Base-by-base conservation (phyloP, 2,113 vertebrate genomes). In the Toxostoma redivivum region DNA sequence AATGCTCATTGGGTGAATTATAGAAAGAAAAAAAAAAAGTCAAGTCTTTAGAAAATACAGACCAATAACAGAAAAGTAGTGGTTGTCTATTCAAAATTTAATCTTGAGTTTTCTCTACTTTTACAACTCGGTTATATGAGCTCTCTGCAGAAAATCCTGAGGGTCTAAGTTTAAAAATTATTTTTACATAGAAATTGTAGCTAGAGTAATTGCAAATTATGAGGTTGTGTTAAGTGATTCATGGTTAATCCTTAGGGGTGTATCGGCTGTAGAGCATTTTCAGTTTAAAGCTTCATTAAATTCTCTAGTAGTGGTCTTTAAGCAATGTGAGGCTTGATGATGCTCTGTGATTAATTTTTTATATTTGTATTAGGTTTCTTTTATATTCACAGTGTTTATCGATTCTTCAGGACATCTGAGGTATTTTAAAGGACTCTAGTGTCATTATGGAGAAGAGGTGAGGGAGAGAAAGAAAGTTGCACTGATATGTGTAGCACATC, bases 251-350 rank as follows among this genome's bases (percentile, higher is more conserved):
- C 79, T 88, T 45, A 61, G 50, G 33, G 70, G 10, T 0, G 0
- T 82, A 53, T 67, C 70, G 79, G 45, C 57, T 82, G 53, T 70
- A 77, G 33, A 88, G 27, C 57, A 80, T 22, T 72, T 96, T 60
- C 51, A 57, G 50, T 92, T 95, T 87, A 85, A 85, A 95, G 78
- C 95, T 95, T 76, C 45, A 61, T 85, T 93, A 69, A 76, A 48
- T 82, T 70, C 81, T 91, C 9, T 14, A 33, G 61, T 35, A 62
- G 58, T 73, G 66, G 17, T 72, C 71, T 76, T n/a, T 1, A 5
- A 71, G 53, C 25, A 61, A 9, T 45, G n/a, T 15, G 79, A 82
- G 33, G 12, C 45, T 61, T n/a, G 30, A 42, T 81, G 77, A 81
- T 87, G 13, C 19, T 67, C 47, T 72, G 22, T 76, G 66, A 81